Conservation (phyloP, 1,140 invertebrate genomes). For the Phymorhynchus buccinoides region DNA sequence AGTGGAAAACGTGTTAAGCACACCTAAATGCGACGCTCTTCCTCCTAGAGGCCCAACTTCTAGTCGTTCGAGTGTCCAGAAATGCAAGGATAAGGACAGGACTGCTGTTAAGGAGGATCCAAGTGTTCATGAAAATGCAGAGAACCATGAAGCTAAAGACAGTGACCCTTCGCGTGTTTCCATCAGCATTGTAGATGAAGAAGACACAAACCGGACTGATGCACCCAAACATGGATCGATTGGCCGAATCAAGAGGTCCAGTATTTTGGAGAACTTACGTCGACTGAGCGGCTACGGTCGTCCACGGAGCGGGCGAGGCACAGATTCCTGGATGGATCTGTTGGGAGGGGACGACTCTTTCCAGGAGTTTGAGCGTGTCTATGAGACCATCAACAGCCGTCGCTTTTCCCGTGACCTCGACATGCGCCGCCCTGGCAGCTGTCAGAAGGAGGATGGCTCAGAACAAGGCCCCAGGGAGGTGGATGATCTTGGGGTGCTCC, state of each 20-base stretch:
- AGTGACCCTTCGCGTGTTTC: background rate
- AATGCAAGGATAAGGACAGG: background rate
- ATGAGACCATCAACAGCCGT: constrained; percentile 64
- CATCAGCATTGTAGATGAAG: background rate
- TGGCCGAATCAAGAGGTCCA: constrained; percentile 3
- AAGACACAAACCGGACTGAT: background rate
- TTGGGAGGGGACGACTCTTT: constrained; percentile 68
- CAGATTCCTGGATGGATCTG: constrained; percentile 63
- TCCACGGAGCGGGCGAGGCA: constrained; percentile 11
- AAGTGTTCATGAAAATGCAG: background rate
- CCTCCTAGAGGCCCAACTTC: background rate
- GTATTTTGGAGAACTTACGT: constrained; percentile 19
- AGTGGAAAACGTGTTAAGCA: background rate
- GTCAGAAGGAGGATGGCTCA: constrained; percentile 47
- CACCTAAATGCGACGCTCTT: background rate
- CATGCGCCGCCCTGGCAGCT: background rate
- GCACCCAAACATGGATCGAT: background rate
- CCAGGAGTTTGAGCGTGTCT: constrained; percentile 69
- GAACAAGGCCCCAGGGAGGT: constrained; percentile 5
- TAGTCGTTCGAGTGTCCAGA: background rate
- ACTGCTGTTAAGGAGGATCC: background rate
- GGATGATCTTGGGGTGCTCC: constrained; percentile 15
- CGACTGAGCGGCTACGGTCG: constrained; percentile 20
- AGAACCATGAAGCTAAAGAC: background rate
- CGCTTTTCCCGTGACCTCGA: constrained; percentile 55